Conservation (phyloP, 2,797 vertebrate species). For the Lophius americanus region DNA sequence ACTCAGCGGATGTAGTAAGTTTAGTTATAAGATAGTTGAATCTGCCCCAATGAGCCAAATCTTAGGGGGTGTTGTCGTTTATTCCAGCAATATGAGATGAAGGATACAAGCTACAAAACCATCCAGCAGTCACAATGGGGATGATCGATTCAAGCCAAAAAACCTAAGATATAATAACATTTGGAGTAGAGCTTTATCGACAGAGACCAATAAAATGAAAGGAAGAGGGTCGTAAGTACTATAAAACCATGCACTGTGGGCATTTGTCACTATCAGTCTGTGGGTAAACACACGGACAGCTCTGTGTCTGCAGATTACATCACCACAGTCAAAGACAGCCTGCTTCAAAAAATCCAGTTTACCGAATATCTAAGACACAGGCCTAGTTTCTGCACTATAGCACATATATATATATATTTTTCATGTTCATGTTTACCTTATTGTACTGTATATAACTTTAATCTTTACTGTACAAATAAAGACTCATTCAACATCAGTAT, state of each 20-base stretch:
- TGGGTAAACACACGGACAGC: conserved; percentile 1
- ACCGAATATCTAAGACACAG: background rate
- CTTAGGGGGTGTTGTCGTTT: background rate
- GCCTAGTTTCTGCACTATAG: background rate
- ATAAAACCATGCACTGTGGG: background rate
- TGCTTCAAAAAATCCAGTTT: background rate
- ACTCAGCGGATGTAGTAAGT: background rate
- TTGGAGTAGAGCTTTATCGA: conserved; percentile 2
- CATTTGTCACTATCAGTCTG: background rate
- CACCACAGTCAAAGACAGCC: background rate
- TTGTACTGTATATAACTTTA: background rate
- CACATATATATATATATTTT: conserved; percentile 1
- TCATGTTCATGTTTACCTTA: background rate
- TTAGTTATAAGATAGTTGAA: background rate
- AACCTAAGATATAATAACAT: background rate
- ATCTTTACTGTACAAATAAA: conserved; percentile 14
- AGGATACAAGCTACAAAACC: background rate
- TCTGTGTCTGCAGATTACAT: conserved; percentile 25
- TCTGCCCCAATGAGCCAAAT: background rate
- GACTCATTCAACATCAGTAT: background rate
- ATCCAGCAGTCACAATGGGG: background rate
- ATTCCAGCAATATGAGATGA: background rate
- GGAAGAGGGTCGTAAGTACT: background rate
- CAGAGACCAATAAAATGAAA: background rate
- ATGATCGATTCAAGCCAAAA: conserved; percentile 13